Evolutionary conservation across 2,888 invertebrate species (phyloP).

Genomic region (Bellardia pandia): DNA sequence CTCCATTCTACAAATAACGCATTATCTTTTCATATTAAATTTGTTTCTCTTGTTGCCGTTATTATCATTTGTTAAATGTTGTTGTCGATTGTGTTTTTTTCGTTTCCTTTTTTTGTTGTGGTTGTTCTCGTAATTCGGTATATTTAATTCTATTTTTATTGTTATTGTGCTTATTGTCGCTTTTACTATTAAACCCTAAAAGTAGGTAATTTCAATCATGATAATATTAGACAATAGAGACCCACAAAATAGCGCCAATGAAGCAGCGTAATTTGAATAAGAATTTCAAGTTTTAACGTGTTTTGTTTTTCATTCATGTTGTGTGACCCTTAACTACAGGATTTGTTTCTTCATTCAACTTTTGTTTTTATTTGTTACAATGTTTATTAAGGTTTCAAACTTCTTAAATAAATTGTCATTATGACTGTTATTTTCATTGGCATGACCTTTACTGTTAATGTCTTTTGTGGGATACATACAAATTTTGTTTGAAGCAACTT

Average conservation of each 20-base stretch:
- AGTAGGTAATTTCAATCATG: slow-evolving; percentile 44
- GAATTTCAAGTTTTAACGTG: slow-evolving; percentile 8
- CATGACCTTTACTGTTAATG: slow-evolving; percentile 28
- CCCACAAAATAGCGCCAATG: not conserved
- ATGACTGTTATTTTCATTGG: not conserved
- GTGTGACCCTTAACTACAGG: not conserved
- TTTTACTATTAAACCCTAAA: slow-evolving; percentile 19
- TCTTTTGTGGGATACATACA: not conserved
- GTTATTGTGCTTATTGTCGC: not conserved
- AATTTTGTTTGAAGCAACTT: not conserved
- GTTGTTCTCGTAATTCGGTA: not conserved
- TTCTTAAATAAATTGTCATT: slow-evolving; percentile 1
- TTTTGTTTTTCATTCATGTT: not conserved
- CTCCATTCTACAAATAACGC: not conserved
- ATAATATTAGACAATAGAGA: not conserved
- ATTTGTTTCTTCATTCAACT: not conserved
- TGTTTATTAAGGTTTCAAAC: slow-evolving; percentile 11
- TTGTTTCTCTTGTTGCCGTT: not conserved
- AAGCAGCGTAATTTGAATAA: not conserved
- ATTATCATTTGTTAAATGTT: slow-evolving; percentile 12
- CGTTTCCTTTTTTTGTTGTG: not conserved
- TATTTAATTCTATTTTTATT: slow-evolving; percentile 11
- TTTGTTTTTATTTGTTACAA: not conserved
- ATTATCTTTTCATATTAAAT: slow-evolving; percentile 6
- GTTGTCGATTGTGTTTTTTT: not conserved